Conservation (phyloP, 2,888 invertebrate genomes). For the Lycaena phlaeas region DNA sequence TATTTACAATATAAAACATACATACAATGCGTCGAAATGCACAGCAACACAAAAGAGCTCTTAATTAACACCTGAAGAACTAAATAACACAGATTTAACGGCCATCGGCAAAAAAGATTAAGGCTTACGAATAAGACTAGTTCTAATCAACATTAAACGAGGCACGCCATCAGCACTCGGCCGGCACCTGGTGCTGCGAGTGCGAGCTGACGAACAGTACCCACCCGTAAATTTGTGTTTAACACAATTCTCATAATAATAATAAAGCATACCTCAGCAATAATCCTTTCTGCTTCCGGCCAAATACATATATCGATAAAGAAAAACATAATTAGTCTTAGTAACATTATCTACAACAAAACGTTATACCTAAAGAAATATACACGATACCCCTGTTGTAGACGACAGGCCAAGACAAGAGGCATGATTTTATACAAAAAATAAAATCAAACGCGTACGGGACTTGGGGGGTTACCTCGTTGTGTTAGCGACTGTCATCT, state of each 20-base stretch:
- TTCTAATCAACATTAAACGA: slow-evolving; percentile 26
- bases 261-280: slow-evolving; percentile 31
- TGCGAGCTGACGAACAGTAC: slow-evolving; percentile 29
- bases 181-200: slow-evolving; percentile 26
- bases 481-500: slow-evolving; percentile 71
- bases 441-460: slow-evolving; percentile 67
- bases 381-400: slow-evolving; percentile 56
- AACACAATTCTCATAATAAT: slow-evolving; percentile 24
- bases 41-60: slow-evolving; percentile 67
- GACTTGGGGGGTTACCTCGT: slow-evolving; percentile 43
- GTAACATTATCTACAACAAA: slow-evolving; percentile 38
- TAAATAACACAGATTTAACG: slow-evolving; percentile 68
- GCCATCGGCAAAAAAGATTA: slow-evolving; percentile 55
- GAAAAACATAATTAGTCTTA: slow-evolving; percentile 68
- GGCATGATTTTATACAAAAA: slow-evolving; percentile 71
- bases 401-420: slow-evolving; percentile 73
- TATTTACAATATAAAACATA: slow-evolving; percentile 72
- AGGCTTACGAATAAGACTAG: slow-evolving; percentile 41
- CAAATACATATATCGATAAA: slow-evolving; percentile 47
- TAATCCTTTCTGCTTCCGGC: slow-evolving; percentile 53
- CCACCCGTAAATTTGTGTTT: slow-evolving; percentile 30
- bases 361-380: slow-evolving; percentile 50
- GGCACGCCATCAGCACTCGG: slow-evolving; percentile 25
- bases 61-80: slow-evolving; percentile 61
- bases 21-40: slow-evolving; percentile 75